Evolutionary conservation across 2,888 invertebrate genomes (phyloP).

Genomic region (Sussaba pulchella): DNA sequence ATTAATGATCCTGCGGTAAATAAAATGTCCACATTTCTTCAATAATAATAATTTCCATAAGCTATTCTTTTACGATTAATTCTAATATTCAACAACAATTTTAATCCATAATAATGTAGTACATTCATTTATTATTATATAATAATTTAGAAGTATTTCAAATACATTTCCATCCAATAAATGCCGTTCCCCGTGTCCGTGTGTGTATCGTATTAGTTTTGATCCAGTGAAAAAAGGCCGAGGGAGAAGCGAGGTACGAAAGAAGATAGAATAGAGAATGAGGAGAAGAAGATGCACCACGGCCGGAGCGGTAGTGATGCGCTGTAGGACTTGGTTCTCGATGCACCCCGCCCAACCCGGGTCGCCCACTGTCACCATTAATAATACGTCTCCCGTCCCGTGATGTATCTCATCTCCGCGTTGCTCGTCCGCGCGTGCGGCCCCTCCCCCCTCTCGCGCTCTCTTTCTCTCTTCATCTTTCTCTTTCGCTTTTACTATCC

Average conservation of each 20-base stretch:
- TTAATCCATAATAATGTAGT: too few relatives aligned
- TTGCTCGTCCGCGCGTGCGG: constrained; percentile 70
- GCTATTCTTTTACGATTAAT: too few relatives aligned
- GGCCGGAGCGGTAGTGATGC: constrained; percentile 31
- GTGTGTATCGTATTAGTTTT: too few relatives aligned
- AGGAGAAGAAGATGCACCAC: constrained; percentile 70
- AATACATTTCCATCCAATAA: too few relatives aligned
- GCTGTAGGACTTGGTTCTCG: constrained; percentile 67
- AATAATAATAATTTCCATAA: too few relatives aligned
- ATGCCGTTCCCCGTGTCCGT: too few relatives aligned
- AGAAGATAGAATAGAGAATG: constrained; percentile 65
- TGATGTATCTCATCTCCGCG: constrained; percentile 83
- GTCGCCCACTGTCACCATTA: constrained; percentile 85
- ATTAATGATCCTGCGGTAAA: too few relatives aligned
- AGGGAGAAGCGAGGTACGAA: constrained; percentile 57
- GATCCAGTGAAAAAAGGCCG: constrained; percentile 5
- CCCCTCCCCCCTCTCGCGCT: constrained; percentile 61
- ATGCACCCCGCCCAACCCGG: constrained; percentile 83
- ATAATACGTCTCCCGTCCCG: constrained; percentile 84
- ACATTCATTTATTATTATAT: too few relatives aligned
- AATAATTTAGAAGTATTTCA: too few relatives aligned
- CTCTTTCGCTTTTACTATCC: constrained; percentile 30
- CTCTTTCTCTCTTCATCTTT: too few relatives aligned
- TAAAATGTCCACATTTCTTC: too few relatives aligned
- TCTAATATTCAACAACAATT: too few relatives aligned